phyloP scores from a whole-genome alignment of 2,888 invertebrate genomes.

The Calameuta filiformis region DNA sequence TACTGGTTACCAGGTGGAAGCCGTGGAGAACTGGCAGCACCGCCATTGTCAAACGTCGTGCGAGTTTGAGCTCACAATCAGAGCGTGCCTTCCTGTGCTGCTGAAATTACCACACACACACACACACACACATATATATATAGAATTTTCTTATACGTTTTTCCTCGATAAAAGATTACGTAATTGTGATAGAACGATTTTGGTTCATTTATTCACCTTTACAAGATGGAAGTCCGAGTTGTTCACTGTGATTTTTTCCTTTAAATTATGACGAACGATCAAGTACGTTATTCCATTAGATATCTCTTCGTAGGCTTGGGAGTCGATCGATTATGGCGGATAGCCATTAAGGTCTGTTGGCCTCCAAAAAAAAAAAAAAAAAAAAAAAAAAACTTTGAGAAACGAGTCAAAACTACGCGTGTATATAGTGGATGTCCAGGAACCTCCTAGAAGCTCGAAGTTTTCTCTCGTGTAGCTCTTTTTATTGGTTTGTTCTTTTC shows the following conservation, averaged over 20 bases:
- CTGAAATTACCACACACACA: neutral
- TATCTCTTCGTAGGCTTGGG: no score
- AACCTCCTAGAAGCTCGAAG: neutral
- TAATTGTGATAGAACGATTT: neutral
- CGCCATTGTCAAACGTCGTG: constrained; percentile 36
- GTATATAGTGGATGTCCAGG: neutral
- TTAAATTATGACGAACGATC: no score
- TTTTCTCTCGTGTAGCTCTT: neutral
- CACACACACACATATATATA: no score
- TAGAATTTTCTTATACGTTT: no score
- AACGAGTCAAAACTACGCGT: no score
- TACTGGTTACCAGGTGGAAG: neutral
- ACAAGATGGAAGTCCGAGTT: no score
- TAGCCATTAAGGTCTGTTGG: no score
- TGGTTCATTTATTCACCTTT: neutral
- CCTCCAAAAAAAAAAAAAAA: no score
- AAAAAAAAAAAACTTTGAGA: no score
- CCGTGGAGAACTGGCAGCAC: neutral
- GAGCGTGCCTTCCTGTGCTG: constrained; percentile 34
- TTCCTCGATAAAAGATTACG: neutral
- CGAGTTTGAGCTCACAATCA: constrained; percentile 38
- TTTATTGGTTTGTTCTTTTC: neutral
- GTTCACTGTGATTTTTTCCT: no score
- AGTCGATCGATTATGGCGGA: no score
- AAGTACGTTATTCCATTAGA: no score